Evolutionary conservation across 2,113 vertebrate genomes (phyloP).

Genomic region (Cranoglanis bouderius): DNA sequence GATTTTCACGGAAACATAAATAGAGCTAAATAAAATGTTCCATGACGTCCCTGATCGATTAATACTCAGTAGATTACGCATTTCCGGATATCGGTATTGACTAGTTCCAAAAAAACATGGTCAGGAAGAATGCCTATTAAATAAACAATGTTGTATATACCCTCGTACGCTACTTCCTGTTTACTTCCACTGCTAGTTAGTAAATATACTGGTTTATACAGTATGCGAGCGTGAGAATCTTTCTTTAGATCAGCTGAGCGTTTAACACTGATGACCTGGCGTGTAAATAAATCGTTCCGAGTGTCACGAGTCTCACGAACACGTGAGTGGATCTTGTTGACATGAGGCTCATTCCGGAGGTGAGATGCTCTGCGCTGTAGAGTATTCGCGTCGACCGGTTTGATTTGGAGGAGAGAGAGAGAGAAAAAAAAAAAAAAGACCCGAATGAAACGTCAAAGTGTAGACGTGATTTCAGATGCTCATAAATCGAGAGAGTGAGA

Average conservation of each 20-base stretch:
- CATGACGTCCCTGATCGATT: no score
- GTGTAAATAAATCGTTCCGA: background rate
- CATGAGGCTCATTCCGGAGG: background rate
- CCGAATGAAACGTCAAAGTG: background rate
- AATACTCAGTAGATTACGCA: no score
- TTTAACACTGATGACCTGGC: background rate
- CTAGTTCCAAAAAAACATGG: no score
- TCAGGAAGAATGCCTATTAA: no score
- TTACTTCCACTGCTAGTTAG: background rate
- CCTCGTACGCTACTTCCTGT: background rate
- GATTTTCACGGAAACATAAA: no score
- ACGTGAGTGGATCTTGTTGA: conserved; percentile 3
- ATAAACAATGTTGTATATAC: background rate
- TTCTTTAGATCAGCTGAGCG: background rate
- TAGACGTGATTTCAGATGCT: background rate
- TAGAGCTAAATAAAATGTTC: no score
- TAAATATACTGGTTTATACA: background rate
- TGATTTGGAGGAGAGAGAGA: background rate
- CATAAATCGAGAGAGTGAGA: conserved; percentile 29
- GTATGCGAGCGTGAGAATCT: background rate
- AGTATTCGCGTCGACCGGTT: background rate
- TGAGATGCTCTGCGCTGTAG: background rate
- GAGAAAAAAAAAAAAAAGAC: background rate
- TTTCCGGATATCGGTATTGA: no score
- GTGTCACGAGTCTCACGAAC: background rate